These are phyloP conservation scores for Melanostigma gelatinosum DNA, from an alignment of 2,113 vertebrate genomes.

Conservation along the genomic window DNA sequence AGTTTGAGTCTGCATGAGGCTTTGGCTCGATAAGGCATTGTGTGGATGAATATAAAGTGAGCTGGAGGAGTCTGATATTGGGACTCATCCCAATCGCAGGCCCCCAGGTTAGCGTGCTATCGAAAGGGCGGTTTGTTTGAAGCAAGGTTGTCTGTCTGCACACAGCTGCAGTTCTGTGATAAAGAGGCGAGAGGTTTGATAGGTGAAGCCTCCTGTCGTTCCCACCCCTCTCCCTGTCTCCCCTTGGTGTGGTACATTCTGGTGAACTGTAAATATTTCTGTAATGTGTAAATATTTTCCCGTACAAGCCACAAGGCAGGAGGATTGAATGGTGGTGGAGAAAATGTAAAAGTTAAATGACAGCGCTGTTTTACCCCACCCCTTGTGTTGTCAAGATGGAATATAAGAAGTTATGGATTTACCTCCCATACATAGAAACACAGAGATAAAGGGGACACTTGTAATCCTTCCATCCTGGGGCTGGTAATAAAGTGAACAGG, in stretches of 20 bases:
- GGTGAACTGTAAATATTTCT: not conserved
- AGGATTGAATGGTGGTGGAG: not conserved
- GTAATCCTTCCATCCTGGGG: not conserved
- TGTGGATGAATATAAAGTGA: conserved; percentile 65
- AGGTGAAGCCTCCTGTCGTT: conserved; percentile 59
- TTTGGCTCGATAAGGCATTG: conserved; percentile 66
- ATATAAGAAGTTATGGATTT: not conserved
- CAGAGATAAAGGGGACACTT: not conserved
- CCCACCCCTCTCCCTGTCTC: conserved; percentile 23
- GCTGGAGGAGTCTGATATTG: conserved; percentile 64
- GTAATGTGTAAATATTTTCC: not conserved
- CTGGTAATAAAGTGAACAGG: not conserved
- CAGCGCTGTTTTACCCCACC: not conserved
- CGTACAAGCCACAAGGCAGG: not conserved
- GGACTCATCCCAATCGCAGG: conserved; percentile 59
- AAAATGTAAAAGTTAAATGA: not conserved
- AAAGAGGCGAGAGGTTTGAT: conserved; percentile 63
- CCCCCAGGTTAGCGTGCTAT: conserved; percentile 74
- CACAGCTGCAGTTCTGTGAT: conserved; percentile 71
- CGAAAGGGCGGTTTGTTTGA: conserved; percentile 69
- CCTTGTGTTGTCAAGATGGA: too few species aligned
- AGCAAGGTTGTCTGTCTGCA: conserved; percentile 59
- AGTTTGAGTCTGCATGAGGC: conserved; percentile 50
- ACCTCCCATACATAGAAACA: not conserved
- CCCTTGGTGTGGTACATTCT: not conserved